Percentiles rank a stretch among this genome's conserved stretches.
These are phyloP conservation scores for Isaurus tuberculatus DNA, from an alignment of 92 coral and sea anemone species.

Conservation along the genomic window DNA sequence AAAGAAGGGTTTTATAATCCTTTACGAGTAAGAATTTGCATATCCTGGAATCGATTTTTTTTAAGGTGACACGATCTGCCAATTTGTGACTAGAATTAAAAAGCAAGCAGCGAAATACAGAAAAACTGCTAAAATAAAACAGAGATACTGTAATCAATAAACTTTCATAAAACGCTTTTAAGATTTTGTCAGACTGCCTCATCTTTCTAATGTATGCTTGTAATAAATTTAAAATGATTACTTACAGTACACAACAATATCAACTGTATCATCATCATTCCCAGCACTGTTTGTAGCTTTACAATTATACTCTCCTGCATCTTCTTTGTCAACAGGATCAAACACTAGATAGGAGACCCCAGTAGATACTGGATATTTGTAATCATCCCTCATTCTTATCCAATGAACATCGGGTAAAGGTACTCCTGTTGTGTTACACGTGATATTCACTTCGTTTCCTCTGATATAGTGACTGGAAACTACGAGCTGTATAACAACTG, in stretches of 20 bases:
- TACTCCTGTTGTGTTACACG: constrained; percentile 12
- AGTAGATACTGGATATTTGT: neutral
- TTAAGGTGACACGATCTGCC: no score
- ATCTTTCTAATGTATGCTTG: no score
- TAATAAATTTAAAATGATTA: neutral
- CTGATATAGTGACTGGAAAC: neutral
- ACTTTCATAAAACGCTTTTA: no score
- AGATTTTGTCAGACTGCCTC: no score
- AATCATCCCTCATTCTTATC: neutral
- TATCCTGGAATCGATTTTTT: no score
- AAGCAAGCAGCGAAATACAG: no score
- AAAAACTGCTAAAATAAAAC: no score
- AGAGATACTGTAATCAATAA: no score
- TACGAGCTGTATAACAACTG: neutral
- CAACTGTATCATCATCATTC: neutral
- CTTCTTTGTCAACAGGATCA: neutral
- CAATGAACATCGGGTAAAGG: constrained; percentile 1
- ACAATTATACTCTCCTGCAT: constrained; percentile 8
- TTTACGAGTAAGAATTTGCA: no score
- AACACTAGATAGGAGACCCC: neutral
- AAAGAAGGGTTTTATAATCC: no score
- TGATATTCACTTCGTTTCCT: neutral
- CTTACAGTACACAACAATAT: constrained; percentile 17
- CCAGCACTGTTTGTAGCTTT: neutral
- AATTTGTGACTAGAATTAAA: no score